A percentile compares a stretch with the other conserved stretches of the same genome.
phyloP scores from a whole-genome alignment of 2,888 invertebrate genomes.

The Agrilus cyanescens region DNA sequence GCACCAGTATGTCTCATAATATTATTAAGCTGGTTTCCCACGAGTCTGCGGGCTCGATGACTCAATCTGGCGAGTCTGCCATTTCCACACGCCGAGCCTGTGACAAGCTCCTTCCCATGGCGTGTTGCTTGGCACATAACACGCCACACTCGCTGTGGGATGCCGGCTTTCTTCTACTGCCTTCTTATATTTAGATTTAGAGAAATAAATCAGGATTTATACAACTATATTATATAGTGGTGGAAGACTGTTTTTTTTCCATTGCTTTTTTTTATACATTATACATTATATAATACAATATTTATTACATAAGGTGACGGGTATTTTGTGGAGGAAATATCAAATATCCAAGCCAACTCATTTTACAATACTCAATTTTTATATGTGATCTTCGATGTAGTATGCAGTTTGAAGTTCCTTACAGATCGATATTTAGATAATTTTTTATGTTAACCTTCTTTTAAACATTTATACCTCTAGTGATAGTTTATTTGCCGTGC shows the following conservation, averaged over 20 bases:
- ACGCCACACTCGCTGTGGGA: too few relatives aligned
- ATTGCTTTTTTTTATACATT: neutral
- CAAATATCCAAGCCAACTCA: conserved; percentile 21
- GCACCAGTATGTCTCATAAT: too few relatives aligned
- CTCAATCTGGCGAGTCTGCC: too few relatives aligned
- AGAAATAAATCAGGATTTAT: too few relatives aligned
- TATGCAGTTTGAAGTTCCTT: neutral
- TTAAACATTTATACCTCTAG: neutral
- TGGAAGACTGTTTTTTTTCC: neutral
- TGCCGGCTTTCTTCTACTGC: too few relatives aligned
- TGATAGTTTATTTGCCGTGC: neutral
- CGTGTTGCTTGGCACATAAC: too few relatives aligned
- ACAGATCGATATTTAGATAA: neutral
- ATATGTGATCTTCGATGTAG: conserved; percentile 25
- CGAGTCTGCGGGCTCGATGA: too few relatives aligned
- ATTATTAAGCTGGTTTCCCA: too few relatives aligned
- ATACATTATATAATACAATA: too few relatives aligned
- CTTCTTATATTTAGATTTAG: too few relatives aligned
- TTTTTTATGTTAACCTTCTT: conserved; percentile 1
- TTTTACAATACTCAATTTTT: conserved; percentile 29
- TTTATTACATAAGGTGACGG: conserved; percentile 19
- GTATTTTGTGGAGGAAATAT: conserved; percentile 17
- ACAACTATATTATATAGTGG: neutral
- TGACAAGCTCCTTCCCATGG: too few relatives aligned
- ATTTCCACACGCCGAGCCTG: too few relatives aligned